Percentiles rank a stretch among this genome's conserved stretches.
phyloP scores from a whole-genome alignment of 2,113 vertebrate species.

The Colossoma macropomum region DNA sequence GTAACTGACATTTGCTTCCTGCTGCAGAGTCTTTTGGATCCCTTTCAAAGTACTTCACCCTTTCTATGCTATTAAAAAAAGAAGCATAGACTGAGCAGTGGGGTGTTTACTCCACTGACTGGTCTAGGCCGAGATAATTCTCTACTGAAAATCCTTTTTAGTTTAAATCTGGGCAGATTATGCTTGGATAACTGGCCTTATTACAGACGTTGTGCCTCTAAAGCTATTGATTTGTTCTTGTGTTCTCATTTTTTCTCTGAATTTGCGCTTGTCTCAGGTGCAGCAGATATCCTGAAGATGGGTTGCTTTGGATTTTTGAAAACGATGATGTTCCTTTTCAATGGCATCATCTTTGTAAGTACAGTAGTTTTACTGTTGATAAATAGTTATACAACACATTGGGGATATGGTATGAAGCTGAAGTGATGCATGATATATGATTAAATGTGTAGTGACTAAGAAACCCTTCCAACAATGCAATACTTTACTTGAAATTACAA shows the following conservation, averaged over 20 bases:
- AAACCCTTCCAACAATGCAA: too few species aligned
- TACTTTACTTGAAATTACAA: too few species aligned
- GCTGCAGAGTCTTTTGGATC: background rate
- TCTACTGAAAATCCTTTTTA: too few species aligned
- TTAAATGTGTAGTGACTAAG: too few species aligned
- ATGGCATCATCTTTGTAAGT: slow-evolving; percentile 86
- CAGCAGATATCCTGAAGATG: slow-evolving; percentile 64
- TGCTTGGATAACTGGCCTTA: too few species aligned
- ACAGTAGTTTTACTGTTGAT: background rate
- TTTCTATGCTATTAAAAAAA: background rate
- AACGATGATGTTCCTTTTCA: slow-evolving; percentile 80
- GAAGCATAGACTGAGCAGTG: background rate
- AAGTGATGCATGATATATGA: too few species aligned
- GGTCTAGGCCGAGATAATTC: too few species aligned
- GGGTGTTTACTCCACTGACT: background rate
- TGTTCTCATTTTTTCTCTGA: background rate
- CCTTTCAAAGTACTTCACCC: background rate
- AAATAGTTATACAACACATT: background rate
- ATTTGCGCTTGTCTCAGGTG: slow-evolving; percentile 46
- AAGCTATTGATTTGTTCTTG: background rate
- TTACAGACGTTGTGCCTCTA: too few species aligned
- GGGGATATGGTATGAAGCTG: too few species aligned
- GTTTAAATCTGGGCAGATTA: too few species aligned
- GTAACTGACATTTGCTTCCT: background rate
- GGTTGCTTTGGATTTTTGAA: slow-evolving; percentile 81